phyloP scores from a whole-genome alignment of 2,113 vertebrate genomes.

The Tinamus guttatus region DNA sequence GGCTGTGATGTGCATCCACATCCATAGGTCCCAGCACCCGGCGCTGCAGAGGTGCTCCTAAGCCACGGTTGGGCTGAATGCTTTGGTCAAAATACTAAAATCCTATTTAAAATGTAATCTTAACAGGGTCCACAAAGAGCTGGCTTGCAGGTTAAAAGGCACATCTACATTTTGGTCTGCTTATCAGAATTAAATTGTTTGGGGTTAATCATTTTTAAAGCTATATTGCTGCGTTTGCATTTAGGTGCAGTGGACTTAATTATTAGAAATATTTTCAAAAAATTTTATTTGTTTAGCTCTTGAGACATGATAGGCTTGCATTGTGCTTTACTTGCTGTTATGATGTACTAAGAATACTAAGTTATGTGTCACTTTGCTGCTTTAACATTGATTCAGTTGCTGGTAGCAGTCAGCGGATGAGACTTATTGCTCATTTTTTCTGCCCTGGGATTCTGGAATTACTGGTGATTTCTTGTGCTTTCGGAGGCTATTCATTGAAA shows the following conservation, averaged over 20 bases:
- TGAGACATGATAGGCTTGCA: background rate
- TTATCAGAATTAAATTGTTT: background rate
- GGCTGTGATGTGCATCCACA: background rate
- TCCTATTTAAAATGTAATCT: rapidly evolving
- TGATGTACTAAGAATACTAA: background rate
- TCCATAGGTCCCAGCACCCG: rapidly evolving
- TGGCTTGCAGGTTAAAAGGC: background rate
- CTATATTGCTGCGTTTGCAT: background rate
- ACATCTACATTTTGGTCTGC: background rate
- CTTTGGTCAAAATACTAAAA: background rate
- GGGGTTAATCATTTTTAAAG: background rate
- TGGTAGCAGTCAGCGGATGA: background rate
- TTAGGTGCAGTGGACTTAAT: background rate
- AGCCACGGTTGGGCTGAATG: background rate
- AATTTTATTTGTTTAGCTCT: background rate
- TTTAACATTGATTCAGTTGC: background rate
- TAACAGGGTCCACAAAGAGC: rapidly evolving
- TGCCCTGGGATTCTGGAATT: slow-evolving; percentile 28
- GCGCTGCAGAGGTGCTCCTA: background rate
- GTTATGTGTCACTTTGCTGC: background rate
- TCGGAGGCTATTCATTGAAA: background rate
- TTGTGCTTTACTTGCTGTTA: background rate
- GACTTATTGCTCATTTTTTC: background rate
- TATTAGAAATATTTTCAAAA: background rate
- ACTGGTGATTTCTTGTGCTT: slow-evolving; percentile 10